phyloP scores from a whole-genome alignment of 1,140 invertebrate species.

The Chionoecetes opilio region DNA sequence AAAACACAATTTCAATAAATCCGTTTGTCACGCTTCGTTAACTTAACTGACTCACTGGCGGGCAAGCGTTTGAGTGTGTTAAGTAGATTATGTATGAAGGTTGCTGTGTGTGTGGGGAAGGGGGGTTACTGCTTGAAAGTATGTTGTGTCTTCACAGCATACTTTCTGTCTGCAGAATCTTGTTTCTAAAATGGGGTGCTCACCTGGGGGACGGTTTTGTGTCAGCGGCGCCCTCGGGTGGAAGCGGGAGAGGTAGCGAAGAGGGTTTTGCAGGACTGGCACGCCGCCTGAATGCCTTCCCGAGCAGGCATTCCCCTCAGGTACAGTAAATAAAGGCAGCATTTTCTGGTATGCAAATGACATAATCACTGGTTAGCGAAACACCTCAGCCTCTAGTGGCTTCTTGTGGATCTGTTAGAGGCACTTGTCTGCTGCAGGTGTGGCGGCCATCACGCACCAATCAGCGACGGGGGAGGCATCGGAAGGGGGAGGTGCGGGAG shows the following conservation, averaged over 20 bases:
- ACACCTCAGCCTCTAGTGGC: constrained; percentile 7
- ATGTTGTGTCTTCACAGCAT: neutral
- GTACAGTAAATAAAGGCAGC: constrained; percentile 43
- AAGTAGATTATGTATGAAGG: no score
- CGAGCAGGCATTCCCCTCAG: neutral
- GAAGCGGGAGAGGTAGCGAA: neutral
- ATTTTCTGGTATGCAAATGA: constrained; percentile 58
- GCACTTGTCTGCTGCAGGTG: constrained; percentile 50
- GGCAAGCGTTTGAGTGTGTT: no score
- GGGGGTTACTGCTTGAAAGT: neutral
- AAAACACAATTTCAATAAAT: neutral
- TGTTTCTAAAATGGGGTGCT: neutral
- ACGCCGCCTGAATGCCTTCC: no score
- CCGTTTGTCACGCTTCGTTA: neutral
- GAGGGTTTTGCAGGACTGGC: no score
- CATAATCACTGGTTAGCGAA: constrained; percentile 37
- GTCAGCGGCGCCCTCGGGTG: neutral
- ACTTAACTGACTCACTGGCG: no score
- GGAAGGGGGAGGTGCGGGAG: neutral
- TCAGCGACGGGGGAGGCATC: neutral
- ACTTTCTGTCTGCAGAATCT: neutral
- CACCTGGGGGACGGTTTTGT: neutral
- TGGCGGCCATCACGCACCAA: constrained; percentile 4
- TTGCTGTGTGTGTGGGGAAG: neutral
- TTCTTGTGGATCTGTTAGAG: constrained; percentile 48